Conservation (phyloP, 2,888 invertebrate genomes). For the Operophtera brumata region DNA sequence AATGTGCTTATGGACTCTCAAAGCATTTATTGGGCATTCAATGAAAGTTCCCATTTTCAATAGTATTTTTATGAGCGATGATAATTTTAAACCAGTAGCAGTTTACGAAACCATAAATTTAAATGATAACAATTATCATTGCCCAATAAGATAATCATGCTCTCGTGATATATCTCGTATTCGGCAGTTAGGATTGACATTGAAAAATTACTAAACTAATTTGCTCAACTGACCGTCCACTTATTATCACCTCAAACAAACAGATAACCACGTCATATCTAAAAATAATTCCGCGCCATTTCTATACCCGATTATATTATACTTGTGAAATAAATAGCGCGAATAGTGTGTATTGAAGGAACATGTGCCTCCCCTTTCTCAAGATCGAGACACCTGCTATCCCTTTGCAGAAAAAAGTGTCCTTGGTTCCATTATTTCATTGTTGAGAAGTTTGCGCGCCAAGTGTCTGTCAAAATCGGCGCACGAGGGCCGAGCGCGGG, state of each 20-base stretch:
- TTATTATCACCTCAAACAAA: slow-evolving; percentile 39
- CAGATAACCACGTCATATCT: slow-evolving; percentile 49
- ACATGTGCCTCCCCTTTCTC: slow-evolving; percentile 56
- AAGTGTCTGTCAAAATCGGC: slow-evolving; percentile 75
- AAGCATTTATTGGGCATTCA: slow-evolving; percentile 3
- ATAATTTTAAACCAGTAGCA: not conserved
- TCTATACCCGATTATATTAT: slow-evolving; percentile 16
- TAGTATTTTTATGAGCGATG: not conserved
- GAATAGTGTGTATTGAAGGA: slow-evolving; percentile 17
- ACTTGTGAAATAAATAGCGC: slow-evolving; percentile 12
- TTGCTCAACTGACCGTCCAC: slow-evolving; percentile 35
- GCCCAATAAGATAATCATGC: not conserved
- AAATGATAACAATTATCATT: not conserved
- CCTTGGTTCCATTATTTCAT: slow-evolving; percentile 72
- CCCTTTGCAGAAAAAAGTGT: slow-evolving; percentile 70
- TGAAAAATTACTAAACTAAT: slow-evolving; percentile 31
- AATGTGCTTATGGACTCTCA: not conserved
- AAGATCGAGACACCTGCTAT: slow-evolving; percentile 64
- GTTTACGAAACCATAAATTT: not conserved
- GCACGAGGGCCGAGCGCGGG: slow-evolving; percentile 67
- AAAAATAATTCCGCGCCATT: slow-evolving; percentile 44
- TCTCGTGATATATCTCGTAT: slow-evolving; percentile 2
- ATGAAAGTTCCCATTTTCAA: not conserved
- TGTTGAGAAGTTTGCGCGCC: slow-evolving; percentile 75
- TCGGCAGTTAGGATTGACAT: slow-evolving; percentile 16